A percentile compares a stretch with the other conserved stretches of the same genome.
These are phyloP conservation scores for Drosophila tanythrix DNA, from an alignment of 2,888 invertebrate genomes.

Conservation along the genomic window DNA sequence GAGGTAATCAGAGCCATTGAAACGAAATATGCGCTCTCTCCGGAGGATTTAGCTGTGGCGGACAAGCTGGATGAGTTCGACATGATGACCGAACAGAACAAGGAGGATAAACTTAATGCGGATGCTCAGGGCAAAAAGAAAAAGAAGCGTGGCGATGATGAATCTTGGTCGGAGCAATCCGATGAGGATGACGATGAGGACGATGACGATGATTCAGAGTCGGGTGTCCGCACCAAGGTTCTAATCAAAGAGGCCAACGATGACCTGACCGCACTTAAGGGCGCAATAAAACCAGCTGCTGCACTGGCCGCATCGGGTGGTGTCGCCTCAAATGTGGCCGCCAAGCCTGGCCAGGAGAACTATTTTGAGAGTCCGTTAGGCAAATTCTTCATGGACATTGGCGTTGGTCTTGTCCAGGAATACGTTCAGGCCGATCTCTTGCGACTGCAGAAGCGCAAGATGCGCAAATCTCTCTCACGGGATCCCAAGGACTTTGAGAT, in stretches of 20 bases:
- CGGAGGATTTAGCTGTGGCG: slow-evolving; percentile 86
- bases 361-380: slow-evolving; percentile 95
- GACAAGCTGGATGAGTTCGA: slow-evolving; percentile 86
- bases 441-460: slow-evolving; percentile 93
- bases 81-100: slow-evolving; percentile 85
- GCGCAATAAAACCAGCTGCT: slow-evolving; percentile 85
- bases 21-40: slow-evolving; percentile 86
- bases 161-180: slow-evolving; percentile 87
- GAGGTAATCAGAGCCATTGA: slow-evolving; percentile 89
- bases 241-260: slow-evolving; percentile 86
- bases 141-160: slow-evolving; percentile 86
- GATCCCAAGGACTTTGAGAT: slow-evolving; percentile 87
- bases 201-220: slow-evolving; percentile 85
- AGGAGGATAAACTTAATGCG: slow-evolving; percentile 73
- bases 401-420: slow-evolving; percentile 95
- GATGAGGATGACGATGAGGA: slow-evolving; percentile 86
- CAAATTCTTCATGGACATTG: slow-evolving; percentile 96
- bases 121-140: slow-evolving; percentile 81
- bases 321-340: slow-evolving; percentile 53
- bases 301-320: slow-evolving; percentile 71
- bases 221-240: slow-evolving; percentile 85
- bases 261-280: slow-evolving; percentile 86
- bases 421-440: slow-evolving; percentile 96
- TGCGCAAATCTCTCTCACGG: slow-evolving; percentile 88
- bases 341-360: slow-evolving; percentile 87